Conservation (phyloP, 2,888 invertebrate species). For the Metacarcinus magister region DNA sequence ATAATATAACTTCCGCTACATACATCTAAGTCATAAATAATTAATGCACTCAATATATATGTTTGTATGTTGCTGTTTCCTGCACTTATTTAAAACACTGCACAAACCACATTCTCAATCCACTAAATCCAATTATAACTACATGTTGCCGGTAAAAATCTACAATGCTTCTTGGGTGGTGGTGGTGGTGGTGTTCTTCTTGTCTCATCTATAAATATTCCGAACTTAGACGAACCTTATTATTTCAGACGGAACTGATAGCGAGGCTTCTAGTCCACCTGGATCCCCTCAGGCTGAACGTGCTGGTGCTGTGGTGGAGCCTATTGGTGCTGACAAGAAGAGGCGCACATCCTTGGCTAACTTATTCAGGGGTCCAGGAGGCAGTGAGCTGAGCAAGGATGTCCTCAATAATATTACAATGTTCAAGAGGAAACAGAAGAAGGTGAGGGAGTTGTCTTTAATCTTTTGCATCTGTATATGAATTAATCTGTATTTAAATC, state of each 20-base stretch:
- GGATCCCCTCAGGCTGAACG: constrained; percentile 68
- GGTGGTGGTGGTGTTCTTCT: background rate
- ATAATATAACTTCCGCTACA: too few species aligned
- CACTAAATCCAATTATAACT: background rate
- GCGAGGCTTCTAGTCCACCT: constrained; percentile 79
- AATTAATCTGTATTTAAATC: background rate
- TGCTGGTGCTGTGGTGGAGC: background rate
- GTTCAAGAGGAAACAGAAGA: constrained; percentile 82
- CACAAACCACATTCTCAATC: background rate
- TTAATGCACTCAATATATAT: background rate
- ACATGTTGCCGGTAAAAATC: background rate
- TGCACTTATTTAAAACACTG: background rate
- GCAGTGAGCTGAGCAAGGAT: constrained; percentile 81
- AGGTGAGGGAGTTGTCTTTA: constrained; percentile 63
- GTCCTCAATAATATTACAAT: constrained; percentile 81
- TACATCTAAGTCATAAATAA: background rate
- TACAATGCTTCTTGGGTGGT: background rate
- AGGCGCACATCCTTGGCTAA: constrained; percentile 76
- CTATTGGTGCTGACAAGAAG: constrained; percentile 57
- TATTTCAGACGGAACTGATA: constrained; percentile 76
- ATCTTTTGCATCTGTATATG: background rate
- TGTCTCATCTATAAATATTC: background rate
- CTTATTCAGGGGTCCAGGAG: constrained; percentile 80
- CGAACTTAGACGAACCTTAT: background rate
- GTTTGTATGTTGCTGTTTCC: background rate